Percentiles rank a stretch among this genome's conserved stretches.
Evolutionary conservation across 2,797 vertebrate genomes (phyloP).

Genomic region (Salmo trutta): DNA sequence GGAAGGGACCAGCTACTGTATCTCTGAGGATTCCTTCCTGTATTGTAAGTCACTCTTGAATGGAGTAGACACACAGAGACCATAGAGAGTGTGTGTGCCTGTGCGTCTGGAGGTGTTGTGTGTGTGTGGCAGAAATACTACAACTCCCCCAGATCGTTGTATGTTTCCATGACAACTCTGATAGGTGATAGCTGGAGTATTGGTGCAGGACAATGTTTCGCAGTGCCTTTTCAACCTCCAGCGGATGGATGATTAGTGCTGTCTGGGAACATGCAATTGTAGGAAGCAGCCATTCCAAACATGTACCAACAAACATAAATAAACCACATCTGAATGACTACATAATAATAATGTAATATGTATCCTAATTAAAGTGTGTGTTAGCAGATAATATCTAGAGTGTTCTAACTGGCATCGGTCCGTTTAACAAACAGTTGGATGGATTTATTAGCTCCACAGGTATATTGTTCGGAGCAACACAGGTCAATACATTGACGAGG

Average conservation of each 20-base stretch:
- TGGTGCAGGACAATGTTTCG: constrained; percentile 22
- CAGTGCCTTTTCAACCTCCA: constrained; percentile 12
- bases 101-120: not conserved
- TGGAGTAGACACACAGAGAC: not conserved
- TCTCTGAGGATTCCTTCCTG: too few species aligned
- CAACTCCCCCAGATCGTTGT: constrained; percentile 12
- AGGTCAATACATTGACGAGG: not conserved
- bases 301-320: too few species aligned
- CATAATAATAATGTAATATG: too few species aligned
- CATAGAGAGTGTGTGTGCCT: not conserved
- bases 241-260: constrained; percentile 14
- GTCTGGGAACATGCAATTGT: constrained; percentile 7
- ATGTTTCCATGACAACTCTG: constrained; percentile 59
- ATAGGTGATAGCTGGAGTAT: constrained; percentile 23
- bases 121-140: not conserved
- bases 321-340: too few species aligned
- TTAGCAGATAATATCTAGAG: constrained; percentile 1
- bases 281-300: not conserved
- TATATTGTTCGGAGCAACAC: not conserved
- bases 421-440: not conserved
- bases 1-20: too few species aligned
- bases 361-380: not conserved
- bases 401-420: not conserved
- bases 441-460: not conserved
- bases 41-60: too few species aligned